Evolutionary conservation across 2,113 vertebrate genomes (phyloP), one percentile per base, ranked within the genome.

Genomic region (Sciurus niger): DNA sequence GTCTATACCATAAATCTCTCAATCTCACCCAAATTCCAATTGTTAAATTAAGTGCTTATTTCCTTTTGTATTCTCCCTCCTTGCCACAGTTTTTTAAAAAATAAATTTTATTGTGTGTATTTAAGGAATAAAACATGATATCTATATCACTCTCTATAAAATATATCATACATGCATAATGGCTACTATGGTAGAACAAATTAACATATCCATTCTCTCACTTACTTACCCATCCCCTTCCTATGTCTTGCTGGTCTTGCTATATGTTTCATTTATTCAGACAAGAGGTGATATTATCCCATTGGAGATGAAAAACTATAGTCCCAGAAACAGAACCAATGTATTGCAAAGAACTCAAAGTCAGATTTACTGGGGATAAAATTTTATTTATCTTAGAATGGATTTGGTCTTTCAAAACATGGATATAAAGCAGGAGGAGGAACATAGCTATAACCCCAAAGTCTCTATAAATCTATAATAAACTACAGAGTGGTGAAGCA

Each of bases 311-410:
- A 89, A 92, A 95, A 79, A 37, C 24, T 74, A 40, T 76, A 55
- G 74, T 72, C 10, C 37, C 32, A 51, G n/a, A 89, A 93, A 46
- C 73, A 89, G 78, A 92, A 40, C 4, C 30, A 16, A 84, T 6
- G 14, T 79, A 72, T 43, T 87, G 89, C 78, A 85, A 90, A 95
- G 58, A 79, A 73, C 18, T 94, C 84, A 85, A 89, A 58, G 63
- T 65, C 65, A 17, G 5, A 79, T 92, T 97, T 92, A 85, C 51
- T 90, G 28, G 43, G 37, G 30, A 79, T 51, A 84, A 90, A 93
- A 13, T 18, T 46, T 96, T 92, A 68, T 94, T 97, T 96, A 67
- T 87, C 58, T 94, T 70, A 90, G 51, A 83, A 73, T 73, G 74
- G 67, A 89, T 94, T 86, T 89, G 76, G 32, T 37, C 60, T 95